phyloP scores from a whole-genome alignment of 64 coral and sea anemone genomes.

The Montipora foliosa region DNA sequence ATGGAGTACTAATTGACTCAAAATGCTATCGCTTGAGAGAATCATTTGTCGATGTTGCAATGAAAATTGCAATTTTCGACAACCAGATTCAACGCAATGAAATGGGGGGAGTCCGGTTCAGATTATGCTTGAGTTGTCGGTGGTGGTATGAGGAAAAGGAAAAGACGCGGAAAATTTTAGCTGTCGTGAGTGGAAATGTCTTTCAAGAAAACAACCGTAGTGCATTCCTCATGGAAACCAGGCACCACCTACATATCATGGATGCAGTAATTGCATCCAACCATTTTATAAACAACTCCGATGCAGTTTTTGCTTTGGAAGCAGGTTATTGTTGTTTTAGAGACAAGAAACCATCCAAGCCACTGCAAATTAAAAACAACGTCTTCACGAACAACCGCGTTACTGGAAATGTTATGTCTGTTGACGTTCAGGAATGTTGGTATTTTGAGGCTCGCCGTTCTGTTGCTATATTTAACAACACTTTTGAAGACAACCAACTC shows the following conservation, averaged over 20 bases:
- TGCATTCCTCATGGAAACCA: slow-evolving; percentile 10
- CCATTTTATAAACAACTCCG: slow-evolving; percentile 65
- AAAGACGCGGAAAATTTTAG: background rate
- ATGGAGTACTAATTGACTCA: slow-evolving; percentile 43
- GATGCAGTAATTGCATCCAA: slow-evolving; percentile 51
- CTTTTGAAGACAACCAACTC: slow-evolving; percentile 43
- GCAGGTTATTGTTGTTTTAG: slow-evolving; percentile 24
- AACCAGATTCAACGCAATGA: slow-evolving; percentile 38
- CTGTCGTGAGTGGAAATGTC: slow-evolving; percentile 40
- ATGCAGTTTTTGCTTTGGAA: slow-evolving; percentile 26
- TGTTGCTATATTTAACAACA: slow-evolving; percentile 36
- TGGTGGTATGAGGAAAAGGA: background rate
- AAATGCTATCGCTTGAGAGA: background rate
- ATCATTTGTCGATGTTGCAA: slow-evolving; percentile 29
- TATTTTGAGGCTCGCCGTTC: background rate
- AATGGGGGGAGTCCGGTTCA: slow-evolving; percentile 14
- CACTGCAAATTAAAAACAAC: slow-evolving; percentile 44
- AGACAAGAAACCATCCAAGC: background rate
- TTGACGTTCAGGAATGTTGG: slow-evolving; percentile 47
- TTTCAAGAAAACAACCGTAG: slow-evolving; percentile 48
- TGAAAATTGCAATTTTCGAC: background rate
- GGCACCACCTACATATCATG: background rate
- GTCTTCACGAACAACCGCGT: slow-evolving; percentile 57
- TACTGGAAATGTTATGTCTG: slow-evolving; percentile 45
- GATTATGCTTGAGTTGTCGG: background rate